Conservation (phyloP, 2,113 vertebrate genomes). For the Notiomystis cincta region DNA sequence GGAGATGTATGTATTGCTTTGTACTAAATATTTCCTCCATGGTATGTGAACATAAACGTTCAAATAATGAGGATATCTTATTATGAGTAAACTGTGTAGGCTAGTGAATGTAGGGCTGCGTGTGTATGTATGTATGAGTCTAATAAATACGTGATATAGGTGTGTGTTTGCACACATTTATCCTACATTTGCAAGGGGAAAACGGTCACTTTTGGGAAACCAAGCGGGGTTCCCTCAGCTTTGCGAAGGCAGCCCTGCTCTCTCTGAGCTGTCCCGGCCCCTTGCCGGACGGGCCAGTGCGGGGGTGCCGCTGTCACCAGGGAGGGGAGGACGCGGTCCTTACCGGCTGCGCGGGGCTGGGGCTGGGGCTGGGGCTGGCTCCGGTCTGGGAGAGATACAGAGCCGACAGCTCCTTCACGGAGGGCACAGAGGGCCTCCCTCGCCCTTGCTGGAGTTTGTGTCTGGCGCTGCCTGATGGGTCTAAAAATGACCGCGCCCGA, state of each 20-base stretch:
- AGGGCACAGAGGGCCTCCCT: slow-evolving; percentile 47
- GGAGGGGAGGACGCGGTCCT: slow-evolving; percentile 52
- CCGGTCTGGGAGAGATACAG: slow-evolving; percentile 75
- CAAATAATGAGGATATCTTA: neutral
- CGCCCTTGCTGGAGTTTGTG: slow-evolving; percentile 27
- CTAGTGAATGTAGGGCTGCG: fast-evolving
- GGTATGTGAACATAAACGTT: neutral
- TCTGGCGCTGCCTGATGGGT: neutral
- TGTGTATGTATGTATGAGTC: neutral
- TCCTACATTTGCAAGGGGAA: neutral
- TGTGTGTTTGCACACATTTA: neutral
- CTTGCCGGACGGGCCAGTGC: neutral
- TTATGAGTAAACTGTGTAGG: neutral
- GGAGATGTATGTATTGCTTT: fast-evolving
- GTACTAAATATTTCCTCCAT: neutral
- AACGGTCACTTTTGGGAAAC: neutral
- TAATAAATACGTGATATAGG: fast-evolving
- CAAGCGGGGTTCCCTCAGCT: fast-evolving
- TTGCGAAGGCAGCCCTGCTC: fast-evolving
- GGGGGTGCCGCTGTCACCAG: neutral
- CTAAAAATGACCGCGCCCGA: slow-evolving; percentile 55
- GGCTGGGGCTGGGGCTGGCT: slow-evolving; percentile 69
- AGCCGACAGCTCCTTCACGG: slow-evolving; percentile 79
- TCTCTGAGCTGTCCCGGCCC: neutral
- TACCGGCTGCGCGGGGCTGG: slow-evolving; percentile 62